These are phyloP conservation scores for Poecilia wingei DNA, from an alignment of 2,797 vertebrate genomes.

Conservation along the genomic window DNA sequence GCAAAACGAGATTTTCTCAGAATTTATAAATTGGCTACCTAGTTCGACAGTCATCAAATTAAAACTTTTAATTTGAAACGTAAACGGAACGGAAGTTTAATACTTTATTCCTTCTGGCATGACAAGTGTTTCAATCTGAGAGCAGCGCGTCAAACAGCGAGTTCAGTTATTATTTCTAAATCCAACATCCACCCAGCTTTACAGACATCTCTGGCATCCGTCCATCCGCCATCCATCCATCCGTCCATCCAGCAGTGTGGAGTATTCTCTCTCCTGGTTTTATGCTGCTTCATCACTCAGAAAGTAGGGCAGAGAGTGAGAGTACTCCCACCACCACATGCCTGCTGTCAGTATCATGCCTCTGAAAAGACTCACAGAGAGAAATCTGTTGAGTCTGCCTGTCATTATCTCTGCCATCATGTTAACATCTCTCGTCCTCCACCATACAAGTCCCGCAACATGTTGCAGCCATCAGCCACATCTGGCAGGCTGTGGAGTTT, in stretches of 20 bases:
- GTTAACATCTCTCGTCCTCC: constrained; percentile 9
- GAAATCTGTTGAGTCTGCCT: constrained; percentile 6
- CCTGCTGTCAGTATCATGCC: constrained; percentile 30
- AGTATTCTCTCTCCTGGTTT: constrained; percentile 75
- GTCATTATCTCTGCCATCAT: constrained; percentile 9
- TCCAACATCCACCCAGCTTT: background rate
- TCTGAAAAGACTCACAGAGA: constrained; percentile 34
- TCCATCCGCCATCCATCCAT: constrained; percentile 40
- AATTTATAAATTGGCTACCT: background rate
- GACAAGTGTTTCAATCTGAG: constrained; percentile 37
- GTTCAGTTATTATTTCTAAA: constrained; percentile 11
- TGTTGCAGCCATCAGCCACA: constrained; percentile 21
- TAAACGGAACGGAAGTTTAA: constrained; percentile 2
- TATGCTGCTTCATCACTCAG: constrained; percentile 75
- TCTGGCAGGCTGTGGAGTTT: constrained; percentile 21
- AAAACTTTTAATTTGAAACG: constrained; percentile 41
- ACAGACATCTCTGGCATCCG: background rate
- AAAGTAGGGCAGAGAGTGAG: constrained; percentile 78
- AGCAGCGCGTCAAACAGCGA: constrained; percentile 33
- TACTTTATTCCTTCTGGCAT: constrained; percentile 7
- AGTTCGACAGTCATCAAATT: background rate
- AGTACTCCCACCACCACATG: constrained; percentile 28
- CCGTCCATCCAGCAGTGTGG: constrained; percentile 69
- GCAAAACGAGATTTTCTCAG: background rate
- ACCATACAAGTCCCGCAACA: background rate